Evolutionary conservation across 2,113 vertebrate species (phyloP).

Genomic region (Chauna torquata): DNA sequence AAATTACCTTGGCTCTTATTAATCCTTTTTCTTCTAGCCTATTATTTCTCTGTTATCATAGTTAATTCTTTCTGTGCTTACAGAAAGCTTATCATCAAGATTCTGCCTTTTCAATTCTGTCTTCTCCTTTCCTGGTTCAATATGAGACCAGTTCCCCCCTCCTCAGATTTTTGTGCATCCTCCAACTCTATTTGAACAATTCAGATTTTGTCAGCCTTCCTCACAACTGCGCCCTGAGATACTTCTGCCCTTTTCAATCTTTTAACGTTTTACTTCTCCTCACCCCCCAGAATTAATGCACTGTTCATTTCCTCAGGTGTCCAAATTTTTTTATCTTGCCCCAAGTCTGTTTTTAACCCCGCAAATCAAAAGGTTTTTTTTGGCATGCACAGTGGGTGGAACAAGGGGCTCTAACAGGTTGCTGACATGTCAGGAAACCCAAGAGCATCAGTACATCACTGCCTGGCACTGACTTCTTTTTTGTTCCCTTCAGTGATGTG

Average conservation of each 20-base stretch:
- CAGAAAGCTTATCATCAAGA: neutral
- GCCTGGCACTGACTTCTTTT: neutral
- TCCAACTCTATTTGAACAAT: neutral
- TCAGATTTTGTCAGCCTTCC: neutral
- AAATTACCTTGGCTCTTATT: neutral
- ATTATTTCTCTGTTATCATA: neutral
- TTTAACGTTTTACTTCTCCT: neutral
- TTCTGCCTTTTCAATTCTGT: neutral
- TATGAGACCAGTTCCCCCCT: neutral
- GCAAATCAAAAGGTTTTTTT: neutral
- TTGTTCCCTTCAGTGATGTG: neutral
- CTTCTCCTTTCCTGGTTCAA: neutral
- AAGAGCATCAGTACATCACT: neutral
- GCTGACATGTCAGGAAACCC: neutral
- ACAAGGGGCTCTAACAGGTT: neutral
- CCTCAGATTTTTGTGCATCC: neutral
- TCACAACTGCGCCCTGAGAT: neutral
- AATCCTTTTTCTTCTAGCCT: neutral
- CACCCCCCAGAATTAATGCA: neutral
- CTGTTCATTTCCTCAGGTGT: neutral
- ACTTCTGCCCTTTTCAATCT: neutral
- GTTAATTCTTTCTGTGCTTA: neutral
- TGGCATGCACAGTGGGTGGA: fast-evolving
- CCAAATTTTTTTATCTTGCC: neutral
- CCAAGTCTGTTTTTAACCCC: neutral